These are phyloP conservation scores for Anseranas semipalmata DNA, from an alignment of 2,113 vertebrate genomes.

Conservation along the genomic window DNA sequence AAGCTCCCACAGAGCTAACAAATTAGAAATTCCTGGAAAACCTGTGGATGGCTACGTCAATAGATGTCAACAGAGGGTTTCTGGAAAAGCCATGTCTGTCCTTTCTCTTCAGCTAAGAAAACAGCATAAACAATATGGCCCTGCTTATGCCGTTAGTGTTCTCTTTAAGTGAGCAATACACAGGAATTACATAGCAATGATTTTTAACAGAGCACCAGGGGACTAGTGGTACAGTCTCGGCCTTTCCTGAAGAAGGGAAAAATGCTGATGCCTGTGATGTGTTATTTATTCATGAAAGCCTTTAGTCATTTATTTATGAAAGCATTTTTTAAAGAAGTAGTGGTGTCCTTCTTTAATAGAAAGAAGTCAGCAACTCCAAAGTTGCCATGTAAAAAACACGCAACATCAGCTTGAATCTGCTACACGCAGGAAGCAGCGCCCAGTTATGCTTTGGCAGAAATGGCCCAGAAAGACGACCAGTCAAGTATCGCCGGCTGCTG, in stretches of 20 bases:
- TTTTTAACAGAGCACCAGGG: background rate
- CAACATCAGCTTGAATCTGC: background rate
- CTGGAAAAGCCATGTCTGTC: background rate
- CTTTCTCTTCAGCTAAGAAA: background rate
- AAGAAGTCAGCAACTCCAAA: background rate
- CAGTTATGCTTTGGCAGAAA: background rate
- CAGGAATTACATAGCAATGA: background rate
- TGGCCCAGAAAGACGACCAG: background rate
- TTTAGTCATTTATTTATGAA: background rate
- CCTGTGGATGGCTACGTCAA: background rate
- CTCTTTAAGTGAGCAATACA: background rate
- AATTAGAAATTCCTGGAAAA: background rate
- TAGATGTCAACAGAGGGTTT: background rate
- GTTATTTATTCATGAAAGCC: background rate
- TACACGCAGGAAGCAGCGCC: accelerated
- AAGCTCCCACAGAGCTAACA: background rate
- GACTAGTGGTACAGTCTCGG: background rate
- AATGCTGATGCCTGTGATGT: background rate
- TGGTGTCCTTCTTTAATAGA: background rate
- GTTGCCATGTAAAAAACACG: background rate
- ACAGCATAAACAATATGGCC: too few species aligned
- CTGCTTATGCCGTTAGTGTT: background rate
- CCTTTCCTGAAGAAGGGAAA: background rate
- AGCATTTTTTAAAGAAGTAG: background rate
- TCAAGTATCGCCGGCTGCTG: too few species aligned